Conservation (phyloP, 2,888 invertebrate species). For the Cecidostiba fungosa region DNA sequence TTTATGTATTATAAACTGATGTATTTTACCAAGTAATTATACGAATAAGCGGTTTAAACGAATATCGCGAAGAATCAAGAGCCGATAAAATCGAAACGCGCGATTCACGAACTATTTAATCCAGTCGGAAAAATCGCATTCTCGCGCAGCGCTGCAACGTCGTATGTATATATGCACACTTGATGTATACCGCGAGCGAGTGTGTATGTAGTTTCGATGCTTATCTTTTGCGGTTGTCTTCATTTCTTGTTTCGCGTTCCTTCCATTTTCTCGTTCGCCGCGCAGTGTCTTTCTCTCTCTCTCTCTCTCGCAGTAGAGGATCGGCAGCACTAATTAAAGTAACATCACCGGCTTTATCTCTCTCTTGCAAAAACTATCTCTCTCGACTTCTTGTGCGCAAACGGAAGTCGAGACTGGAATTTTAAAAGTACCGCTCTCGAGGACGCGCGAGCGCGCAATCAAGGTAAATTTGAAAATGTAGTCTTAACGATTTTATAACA, state of each 20-base stretch:
- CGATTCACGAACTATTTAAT: conserved; percentile 16
- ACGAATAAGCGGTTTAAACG: too few relatives aligned
- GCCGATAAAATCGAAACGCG: neutral
- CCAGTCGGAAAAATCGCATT: neutral
- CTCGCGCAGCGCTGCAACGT: neutral
- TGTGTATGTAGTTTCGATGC: conserved; percentile 12
- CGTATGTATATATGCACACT: neutral
- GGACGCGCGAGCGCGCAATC: neutral
- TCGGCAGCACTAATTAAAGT: conserved; percentile 57
- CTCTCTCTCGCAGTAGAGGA: neutral
- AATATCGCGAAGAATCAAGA: too few relatives aligned
- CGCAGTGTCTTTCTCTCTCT: neutral
- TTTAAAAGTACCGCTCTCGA: neutral
- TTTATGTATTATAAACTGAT: too few relatives aligned
- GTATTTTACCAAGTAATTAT: neutral
- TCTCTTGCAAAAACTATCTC: conserved; percentile 1
- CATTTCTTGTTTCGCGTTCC: conserved; percentile 50
- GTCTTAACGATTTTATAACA: neutral
- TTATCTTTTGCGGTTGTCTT: conserved; percentile 54
- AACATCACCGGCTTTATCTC: conserved; percentile 24
- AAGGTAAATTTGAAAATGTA: neutral
- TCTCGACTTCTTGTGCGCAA: neutral
- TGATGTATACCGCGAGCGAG: neutral
- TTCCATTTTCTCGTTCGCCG: conserved; percentile 29
- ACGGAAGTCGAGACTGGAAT: conserved; percentile 4